Evolutionary conservation across 2,888 invertebrate species (phyloP).

Genomic region (Catotricha subobsoleta): DNA sequence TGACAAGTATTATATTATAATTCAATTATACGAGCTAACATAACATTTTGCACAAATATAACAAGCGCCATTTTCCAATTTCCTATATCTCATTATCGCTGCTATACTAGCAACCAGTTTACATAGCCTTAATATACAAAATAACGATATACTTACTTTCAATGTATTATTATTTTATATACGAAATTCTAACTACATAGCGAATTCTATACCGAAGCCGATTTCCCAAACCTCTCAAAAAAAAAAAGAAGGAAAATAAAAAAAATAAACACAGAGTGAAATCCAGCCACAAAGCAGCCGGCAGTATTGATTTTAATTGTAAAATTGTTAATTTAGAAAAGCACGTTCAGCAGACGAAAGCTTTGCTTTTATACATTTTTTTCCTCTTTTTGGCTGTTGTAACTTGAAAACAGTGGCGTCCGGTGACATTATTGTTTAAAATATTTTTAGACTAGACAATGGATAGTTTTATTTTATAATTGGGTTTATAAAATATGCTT

Average conservation of each 20-base stretch:
- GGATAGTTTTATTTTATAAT: too few relatives aligned
- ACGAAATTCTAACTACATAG: too few relatives aligned
- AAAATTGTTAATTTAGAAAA: conserved; percentile 28
- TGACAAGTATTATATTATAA: too few relatives aligned
- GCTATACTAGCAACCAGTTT: too few relatives aligned
- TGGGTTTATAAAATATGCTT: too few relatives aligned
- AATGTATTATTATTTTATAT: background rate
- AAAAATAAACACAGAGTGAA: background rate
- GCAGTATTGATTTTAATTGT: conserved; percentile 28
- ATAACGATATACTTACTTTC: too few relatives aligned
- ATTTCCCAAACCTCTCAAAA: background rate
- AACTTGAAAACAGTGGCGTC: background rate
- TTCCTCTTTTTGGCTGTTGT: background rate
- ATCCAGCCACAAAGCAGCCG: conserved; percentile 3
- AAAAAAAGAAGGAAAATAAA: background rate
- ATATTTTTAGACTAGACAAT: too few relatives aligned
- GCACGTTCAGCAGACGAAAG: background rate
- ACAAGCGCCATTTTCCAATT: conserved; percentile 8
- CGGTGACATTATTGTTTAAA: too few relatives aligned
- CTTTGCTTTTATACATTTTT: background rate
- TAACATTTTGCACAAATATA: conserved; percentile 3
- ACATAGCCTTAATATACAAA: too few relatives aligned
- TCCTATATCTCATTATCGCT: conserved; percentile 7
- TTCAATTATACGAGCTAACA: conserved; percentile 6
- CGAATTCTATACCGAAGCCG: too few relatives aligned